Conservation (phyloP, 2,888 invertebrate genomes). For the Parasteatoda lunata region DNA sequence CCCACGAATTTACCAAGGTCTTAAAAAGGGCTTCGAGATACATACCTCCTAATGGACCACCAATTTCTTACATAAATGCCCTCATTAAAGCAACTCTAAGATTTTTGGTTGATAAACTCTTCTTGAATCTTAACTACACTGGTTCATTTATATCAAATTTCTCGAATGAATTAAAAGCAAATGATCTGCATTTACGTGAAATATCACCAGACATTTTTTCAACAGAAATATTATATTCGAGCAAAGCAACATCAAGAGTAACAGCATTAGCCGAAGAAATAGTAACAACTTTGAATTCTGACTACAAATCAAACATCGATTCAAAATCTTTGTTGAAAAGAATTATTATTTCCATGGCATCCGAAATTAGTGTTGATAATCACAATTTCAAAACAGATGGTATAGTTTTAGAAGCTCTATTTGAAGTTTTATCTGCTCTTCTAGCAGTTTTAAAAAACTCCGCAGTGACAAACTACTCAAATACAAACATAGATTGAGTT, state of each 20-base stretch:
- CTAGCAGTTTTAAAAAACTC: conserved; percentile 3
- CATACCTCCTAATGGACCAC: background rate
- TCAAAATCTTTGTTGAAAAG: no score
- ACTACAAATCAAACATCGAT: background rate
- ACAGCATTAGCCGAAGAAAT: background rate
- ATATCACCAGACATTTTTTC: conserved; percentile 4
- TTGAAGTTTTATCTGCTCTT: conserved; percentile 10
- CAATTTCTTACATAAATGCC: background rate
- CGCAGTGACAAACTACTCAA: no score
- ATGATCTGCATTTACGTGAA: background rate
- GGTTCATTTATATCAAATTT: conserved; percentile 7
- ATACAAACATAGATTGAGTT: background rate
- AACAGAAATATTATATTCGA: background rate
- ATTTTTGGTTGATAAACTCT: background rate
- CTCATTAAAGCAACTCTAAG: conserved; percentile 1
- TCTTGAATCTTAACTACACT: background rate
- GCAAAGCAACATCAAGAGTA: background rate
- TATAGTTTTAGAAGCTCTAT: background rate
- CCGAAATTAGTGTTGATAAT: background rate
- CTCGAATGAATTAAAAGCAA: no score
- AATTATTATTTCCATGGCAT: background rate
- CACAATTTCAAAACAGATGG: background rate
- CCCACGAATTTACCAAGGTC: background rate
- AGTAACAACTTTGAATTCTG: background rate
- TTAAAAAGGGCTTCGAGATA: background rate